Percentiles rank a stretch among this genome's conserved stretches.
phyloP scores from a whole-genome alignment of 1,140 invertebrate species.

The Euschistus heros region DNA sequence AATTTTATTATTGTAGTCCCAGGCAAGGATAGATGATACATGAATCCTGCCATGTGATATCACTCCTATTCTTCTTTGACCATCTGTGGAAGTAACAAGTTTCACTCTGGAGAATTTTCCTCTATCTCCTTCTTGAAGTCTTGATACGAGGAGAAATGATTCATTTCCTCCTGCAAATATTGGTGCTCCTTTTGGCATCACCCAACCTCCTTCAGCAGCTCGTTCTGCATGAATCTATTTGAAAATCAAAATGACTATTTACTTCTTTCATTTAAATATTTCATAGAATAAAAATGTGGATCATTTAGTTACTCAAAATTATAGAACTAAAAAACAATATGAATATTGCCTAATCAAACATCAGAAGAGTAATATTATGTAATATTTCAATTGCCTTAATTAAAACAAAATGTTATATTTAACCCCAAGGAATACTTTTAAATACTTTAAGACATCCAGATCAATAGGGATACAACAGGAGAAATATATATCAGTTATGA shows the following conservation, averaged over 20 bases:
- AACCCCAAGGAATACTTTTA: no score
- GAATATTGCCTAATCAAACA: no score
- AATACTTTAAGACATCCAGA: no score
- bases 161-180: conserved; percentile 71
- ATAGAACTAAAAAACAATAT: no score
- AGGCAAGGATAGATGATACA: conserved; percentile 70
- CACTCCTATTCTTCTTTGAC: conserved; percentile 66
- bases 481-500: no score
- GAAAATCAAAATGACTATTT: neutral
- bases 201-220: conserved; percentile 68
- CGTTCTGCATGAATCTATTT: conserved; percentile 63
- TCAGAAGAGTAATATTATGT: no score
- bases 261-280: neutral
- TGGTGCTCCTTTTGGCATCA: conserved; percentile 72
- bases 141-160: conserved; percentile 70
- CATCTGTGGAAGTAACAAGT: conserved; percentile 58
- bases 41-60: conserved; percentile 80
- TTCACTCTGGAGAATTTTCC: conserved; percentile 84
- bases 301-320: no score
- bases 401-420: no score
- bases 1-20: conserved; percentile 69
- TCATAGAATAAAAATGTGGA: no score
- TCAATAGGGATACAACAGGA: no score
- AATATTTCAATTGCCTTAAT: no score
- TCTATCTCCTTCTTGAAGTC: conserved; percentile 65